Evolutionary conservation across 2,888 invertebrate genomes (phyloP).

Genomic region (Torymus auratus): DNA sequence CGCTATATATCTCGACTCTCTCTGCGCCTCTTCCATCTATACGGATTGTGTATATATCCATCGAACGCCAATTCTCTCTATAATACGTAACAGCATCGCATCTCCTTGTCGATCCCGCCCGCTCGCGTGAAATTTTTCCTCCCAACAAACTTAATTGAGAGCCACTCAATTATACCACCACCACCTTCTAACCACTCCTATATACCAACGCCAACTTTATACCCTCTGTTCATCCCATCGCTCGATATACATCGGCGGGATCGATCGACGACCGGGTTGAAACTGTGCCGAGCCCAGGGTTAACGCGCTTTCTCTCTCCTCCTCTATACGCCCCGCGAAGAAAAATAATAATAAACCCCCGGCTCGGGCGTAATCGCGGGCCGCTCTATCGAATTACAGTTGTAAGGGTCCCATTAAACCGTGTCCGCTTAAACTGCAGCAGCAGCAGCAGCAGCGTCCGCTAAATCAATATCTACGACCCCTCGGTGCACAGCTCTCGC

Average conservation of each 20-base stretch:
- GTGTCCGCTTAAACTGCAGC: slow-evolving; percentile 39
- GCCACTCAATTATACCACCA: slow-evolving; percentile 42
- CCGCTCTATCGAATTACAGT: slow-evolving; percentile 50
- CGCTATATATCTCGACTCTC: too few relatives aligned
- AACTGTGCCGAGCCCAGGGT: not conserved
- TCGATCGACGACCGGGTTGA: slow-evolving; percentile 26
- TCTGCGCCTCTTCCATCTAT: too few relatives aligned
- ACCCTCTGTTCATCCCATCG: not conserved
- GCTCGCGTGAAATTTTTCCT: too few relatives aligned
- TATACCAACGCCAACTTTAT: slow-evolving; percentile 21
- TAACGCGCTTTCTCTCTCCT: too few relatives aligned
- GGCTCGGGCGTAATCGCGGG: slow-evolving; percentile 23
- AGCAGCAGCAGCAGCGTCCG: not conserved
- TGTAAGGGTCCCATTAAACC: slow-evolving; percentile 46
- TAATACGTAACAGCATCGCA: too few relatives aligned
- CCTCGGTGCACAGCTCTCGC: not conserved
- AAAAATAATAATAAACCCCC: slow-evolving; percentile 14
- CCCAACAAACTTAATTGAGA: slow-evolving; percentile 48
- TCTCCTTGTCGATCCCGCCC: too few relatives aligned
- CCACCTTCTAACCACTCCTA: not conserved
- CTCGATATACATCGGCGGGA: slow-evolving; percentile 1
- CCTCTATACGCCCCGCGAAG: not conserved
- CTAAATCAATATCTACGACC: slow-evolving; percentile 48
- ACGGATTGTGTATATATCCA: too few relatives aligned
- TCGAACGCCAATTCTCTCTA: too few relatives aligned